phyloP scores from a whole-genome alignment of 2,113 vertebrate genomes.

The Sprattus sprattus region DNA sequence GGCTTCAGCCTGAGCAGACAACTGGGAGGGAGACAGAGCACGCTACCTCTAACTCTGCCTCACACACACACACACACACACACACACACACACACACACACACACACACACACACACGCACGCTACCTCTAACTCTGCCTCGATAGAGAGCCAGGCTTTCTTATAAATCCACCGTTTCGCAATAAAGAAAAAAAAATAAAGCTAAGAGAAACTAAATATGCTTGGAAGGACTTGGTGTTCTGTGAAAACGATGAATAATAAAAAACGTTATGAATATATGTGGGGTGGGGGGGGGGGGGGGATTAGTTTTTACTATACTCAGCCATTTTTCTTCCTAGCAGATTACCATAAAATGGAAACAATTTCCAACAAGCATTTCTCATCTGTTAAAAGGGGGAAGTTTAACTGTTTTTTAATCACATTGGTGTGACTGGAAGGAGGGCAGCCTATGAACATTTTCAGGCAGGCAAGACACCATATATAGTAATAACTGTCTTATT shows the following conservation, averaged over 20 bases:
- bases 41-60: not conserved
- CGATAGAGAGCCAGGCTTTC: not conserved
- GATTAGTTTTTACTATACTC: not conserved
- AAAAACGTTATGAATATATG: slow-evolving; percentile 16
- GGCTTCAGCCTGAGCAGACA: not conserved
- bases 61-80: no score
- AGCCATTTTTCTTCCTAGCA: not conserved
- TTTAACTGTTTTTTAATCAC: not conserved
- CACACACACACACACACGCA: no score
- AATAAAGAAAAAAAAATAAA: slow-evolving; percentile 37
- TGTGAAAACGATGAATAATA: not conserved
- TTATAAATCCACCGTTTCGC: slow-evolving; percentile 12
- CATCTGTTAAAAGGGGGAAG: not conserved
- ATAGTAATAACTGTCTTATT: not conserved
- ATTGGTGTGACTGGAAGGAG: not conserved
- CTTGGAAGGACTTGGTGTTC: slow-evolving; percentile 2
- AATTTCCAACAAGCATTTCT: slow-evolving; percentile 8
- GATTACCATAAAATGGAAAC: slow-evolving; percentile 18
- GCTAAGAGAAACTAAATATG: not conserved
- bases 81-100: no score
- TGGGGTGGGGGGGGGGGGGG: slow-evolving; percentile 14
- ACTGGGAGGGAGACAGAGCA: not conserved
- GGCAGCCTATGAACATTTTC: not conserved
- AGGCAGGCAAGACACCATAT: not conserved
- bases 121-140: not conserved